A percentile compares a stretch with the other conserved stretches of the same genome.
These are phyloP conservation scores for Lepus americanus DNA, from an alignment of 2,113 vertebrate genomes.

Conservation along the genomic window DNA sequence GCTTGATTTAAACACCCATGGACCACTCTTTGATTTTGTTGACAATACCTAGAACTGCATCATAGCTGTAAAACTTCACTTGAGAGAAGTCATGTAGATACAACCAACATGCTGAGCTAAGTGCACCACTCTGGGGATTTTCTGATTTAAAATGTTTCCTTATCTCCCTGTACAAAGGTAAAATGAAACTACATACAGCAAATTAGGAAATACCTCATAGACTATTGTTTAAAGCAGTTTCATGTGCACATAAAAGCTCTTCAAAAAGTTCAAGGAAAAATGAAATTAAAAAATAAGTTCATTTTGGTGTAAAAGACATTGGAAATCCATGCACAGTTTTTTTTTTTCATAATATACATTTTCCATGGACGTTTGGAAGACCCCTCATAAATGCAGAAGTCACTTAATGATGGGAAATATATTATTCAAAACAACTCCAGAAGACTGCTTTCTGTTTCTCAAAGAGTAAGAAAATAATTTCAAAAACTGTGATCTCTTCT, in stretches of 20 bases:
- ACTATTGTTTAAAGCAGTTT: constrained; percentile 2
- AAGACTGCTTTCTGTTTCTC: not conserved
- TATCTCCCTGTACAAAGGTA: constrained; percentile 34
- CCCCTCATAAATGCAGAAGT: not conserved
- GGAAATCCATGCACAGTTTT: no score
- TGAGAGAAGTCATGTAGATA: not conserved
- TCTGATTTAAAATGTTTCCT: constrained; percentile 3
- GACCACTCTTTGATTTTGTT: not conserved
- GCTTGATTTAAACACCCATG: not conserved
- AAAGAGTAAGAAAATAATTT: constrained; percentile 18
- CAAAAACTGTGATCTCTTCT: not conserved
- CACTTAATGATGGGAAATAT: not conserved
- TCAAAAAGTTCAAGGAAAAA: no score
- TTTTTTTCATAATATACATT: no score
- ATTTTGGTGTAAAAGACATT: no score
- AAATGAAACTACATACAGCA: not conserved
- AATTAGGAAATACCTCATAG: not conserved
- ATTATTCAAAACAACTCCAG: not conserved
- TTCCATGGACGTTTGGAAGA: no score
- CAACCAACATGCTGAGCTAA: constrained; percentile 19
- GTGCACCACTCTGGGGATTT: not conserved
- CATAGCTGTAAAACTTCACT: not conserved
- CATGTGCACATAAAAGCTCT: not conserved
- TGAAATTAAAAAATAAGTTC: no score
- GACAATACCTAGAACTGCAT: not conserved